Conservation (phyloP, 2,113 vertebrate genomes). For the Melozone crissalis region DNA sequence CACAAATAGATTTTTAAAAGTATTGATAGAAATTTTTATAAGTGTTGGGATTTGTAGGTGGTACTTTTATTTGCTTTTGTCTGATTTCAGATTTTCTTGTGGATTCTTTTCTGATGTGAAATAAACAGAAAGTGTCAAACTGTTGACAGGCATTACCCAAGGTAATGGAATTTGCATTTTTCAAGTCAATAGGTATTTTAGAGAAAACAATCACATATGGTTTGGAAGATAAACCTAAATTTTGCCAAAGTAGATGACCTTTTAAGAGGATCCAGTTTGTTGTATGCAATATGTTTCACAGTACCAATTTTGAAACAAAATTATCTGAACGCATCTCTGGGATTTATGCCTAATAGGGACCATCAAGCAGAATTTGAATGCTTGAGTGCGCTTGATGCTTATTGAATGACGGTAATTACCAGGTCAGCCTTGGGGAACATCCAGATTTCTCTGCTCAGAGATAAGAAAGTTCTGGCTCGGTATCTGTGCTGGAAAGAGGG, state of each 20-base stretch:
- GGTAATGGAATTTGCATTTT: neutral
- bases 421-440: neutral
- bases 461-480: neutral
- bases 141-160: neutral
- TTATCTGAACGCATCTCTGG: fast-evolving
- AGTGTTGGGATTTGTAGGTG: neutral
- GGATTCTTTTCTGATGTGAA: neutral
- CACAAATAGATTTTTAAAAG: neutral
- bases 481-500: neutral
- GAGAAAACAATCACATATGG: neutral
- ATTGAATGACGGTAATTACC: neutral
- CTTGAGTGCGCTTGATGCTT: neutral
- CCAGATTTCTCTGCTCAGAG: neutral
- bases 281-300: neutral
- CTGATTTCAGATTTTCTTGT: neutral
- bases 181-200: neutral
- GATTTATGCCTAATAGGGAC: neutral
- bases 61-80: neutral
- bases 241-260: neutral
- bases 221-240: neutral
- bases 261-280: neutral
- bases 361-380: neutral
- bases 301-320: neutral
- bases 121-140: neutral
- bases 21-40: neutral